Evolutionary conservation across 2,797 vertebrate species (phyloP), one percentile per base, ranked within the genome.

Genomic region (Megalops cyprinoides): DNA sequence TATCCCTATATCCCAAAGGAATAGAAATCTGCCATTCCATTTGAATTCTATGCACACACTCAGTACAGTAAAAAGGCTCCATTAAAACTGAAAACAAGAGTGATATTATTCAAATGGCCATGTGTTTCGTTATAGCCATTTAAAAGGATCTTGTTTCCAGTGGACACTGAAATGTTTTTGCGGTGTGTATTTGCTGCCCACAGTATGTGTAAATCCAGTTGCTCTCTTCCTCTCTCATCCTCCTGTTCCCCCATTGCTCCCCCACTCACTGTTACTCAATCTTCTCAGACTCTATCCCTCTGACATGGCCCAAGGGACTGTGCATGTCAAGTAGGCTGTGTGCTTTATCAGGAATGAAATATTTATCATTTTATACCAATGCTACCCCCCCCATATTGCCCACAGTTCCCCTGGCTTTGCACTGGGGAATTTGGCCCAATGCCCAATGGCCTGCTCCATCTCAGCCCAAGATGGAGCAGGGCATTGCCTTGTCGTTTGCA

Each of bases 181-280:
- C 7, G 1, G 53, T 60, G 23, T 60, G 56, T 60, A 25, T 25
- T 60, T 60, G n/a, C 69, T 81, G 42, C 85, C 23, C 12, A 9
- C 62, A 39, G 4, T 71, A 88, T 87, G 89, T 90, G 87, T 85
- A 87, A 83, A 90, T 89, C 86, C 85, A 83, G 14, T 53, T 9
- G 15, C 28, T 25, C 25, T 9, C 34, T 14, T 9, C 14, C 28
- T 25, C 25, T 9, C 34, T 14, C 42, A 6, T 80, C 87, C 88
- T 83, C 82, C 79, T 73, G 84, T 83, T 82, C 84, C 81, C 80
- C 71, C 80, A 67, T 4, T 31, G 80, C 84, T 83, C 83, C 82
- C 86, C 84, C 78, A 84, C 84, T 82, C 69, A 79, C 86, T 84
- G 84, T 86, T 83, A 71, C 77, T 84, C 83, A 85, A 34, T 65